Evolutionary conservation across 1,140 invertebrate species (phyloP).

Genomic region (Dinoponera quadriceps): DNA sequence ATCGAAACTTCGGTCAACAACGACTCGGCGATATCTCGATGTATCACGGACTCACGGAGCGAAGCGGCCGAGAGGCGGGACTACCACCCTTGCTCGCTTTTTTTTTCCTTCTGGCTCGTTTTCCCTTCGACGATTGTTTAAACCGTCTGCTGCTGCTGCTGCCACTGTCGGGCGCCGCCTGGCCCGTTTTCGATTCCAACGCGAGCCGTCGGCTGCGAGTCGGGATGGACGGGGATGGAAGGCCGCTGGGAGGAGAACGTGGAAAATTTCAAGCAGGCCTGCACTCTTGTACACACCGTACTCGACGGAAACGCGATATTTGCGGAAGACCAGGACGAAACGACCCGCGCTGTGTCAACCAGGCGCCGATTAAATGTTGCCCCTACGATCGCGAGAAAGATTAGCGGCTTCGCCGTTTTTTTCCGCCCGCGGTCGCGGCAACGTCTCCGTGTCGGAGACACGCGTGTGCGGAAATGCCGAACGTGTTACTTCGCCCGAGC

Average conservation of each 20-base stretch:
- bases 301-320: conserved; percentile 67
- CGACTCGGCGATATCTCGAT: conserved; percentile 76
- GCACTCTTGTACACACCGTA: conserved; percentile 69
- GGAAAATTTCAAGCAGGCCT: conserved; percentile 74
- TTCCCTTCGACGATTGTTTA: conserved; percentile 74
- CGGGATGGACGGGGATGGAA: conserved; percentile 9
- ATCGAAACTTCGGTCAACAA: conserved; percentile 80
- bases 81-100: conserved; percentile 63
- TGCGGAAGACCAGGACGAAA: conserved; percentile 68
- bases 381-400: conserved; percentile 48
- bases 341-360: conserved; percentile 65
- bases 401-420: conserved; percentile 51
- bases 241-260: conserved; percentile 64
- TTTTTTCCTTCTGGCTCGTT: conserved; percentile 69
- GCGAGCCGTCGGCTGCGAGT: conserved; percentile 63
- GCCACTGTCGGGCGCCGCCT: conserved; percentile 39
- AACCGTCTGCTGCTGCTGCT: conserved; percentile 65
- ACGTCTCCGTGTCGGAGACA: neutral
- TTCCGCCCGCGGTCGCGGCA: conserved; percentile 7
- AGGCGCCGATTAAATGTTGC: conserved; percentile 68
- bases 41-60: conserved; percentile 67
- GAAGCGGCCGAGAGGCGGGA: conserved; percentile 68
- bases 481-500: neutral
- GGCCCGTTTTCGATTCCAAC: conserved; percentile 66
- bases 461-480: neutral